phyloP scores from a whole-genome alignment of 2,888 invertebrate species.

The Mythimna vitellina region DNA sequence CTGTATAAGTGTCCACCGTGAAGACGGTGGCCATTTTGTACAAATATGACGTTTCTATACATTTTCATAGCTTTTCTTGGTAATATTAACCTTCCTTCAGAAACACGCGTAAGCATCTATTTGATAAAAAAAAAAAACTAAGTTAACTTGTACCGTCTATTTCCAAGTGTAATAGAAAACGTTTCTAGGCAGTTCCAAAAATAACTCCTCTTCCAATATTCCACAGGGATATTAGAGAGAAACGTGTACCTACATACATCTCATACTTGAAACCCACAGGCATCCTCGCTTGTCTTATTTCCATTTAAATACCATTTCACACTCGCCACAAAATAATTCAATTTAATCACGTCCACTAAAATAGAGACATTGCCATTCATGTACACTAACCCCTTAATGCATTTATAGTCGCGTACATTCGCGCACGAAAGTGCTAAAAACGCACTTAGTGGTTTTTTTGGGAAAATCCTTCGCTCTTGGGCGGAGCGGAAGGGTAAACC shows the following conservation, averaged over 20 bases:
- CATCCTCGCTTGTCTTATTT: slow-evolving; percentile 28
- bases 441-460: slow-evolving; percentile 65
- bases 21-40: background rate
- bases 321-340: slow-evolving; percentile 53
- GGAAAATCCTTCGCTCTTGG: too few species aligned
- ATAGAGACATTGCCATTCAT: slow-evolving; percentile 61
- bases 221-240: slow-evolving; percentile 24
- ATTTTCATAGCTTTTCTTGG: background rate
- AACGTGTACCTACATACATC: slow-evolving; percentile 27
- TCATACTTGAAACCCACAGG: slow-evolving; percentile 23
- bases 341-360: slow-evolving; percentile 61
- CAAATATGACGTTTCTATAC: background rate
- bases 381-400: slow-evolving; percentile 57
- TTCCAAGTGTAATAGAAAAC: slow-evolving; percentile 15
- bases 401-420: slow-evolving; percentile 65
- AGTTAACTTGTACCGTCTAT: background rate
- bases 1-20: too few species aligned
- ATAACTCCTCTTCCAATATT: slow-evolving; percentile 26
- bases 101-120: background rate
- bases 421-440: slow-evolving; percentile 60
- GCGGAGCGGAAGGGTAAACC: too few species aligned
- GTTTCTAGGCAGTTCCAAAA: slow-evolving; percentile 10
- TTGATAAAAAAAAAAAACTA: background rate
- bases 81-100: background rate
- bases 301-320: slow-evolving; percentile 51